These are phyloP conservation scores for Ophiodon elongatus DNA, from an alignment of 2,113 vertebrate species.

Conservation along the genomic window DNA sequence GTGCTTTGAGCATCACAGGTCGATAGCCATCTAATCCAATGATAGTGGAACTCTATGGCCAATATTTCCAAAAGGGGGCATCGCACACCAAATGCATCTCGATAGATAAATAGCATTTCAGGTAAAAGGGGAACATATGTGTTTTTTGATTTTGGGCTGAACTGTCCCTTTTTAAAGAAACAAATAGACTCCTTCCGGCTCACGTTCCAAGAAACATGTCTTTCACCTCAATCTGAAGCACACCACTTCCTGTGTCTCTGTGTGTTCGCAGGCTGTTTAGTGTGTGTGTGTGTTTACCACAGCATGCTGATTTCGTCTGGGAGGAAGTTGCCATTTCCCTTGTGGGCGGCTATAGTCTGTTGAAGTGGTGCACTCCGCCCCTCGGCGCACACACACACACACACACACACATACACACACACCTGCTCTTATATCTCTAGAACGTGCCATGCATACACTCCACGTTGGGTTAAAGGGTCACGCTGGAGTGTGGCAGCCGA, in stretches of 20 bases:
- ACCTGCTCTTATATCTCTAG: background rate
- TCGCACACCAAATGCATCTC: background rate
- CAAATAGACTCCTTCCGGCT: background rate
- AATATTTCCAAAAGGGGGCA: background rate
- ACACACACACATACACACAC: background rate
- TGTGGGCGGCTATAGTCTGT: conserved; percentile 14
- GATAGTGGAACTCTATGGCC: background rate
- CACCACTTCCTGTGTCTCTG: conserved; percentile 33
- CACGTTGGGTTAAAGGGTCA: conserved; percentile 9
- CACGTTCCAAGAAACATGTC: conserved; percentile 1
- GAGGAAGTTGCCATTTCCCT: conserved; percentile 50
- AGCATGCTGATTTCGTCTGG: conserved; percentile 13
- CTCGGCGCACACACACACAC: background rate
- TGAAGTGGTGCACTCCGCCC: conserved; percentile 6
- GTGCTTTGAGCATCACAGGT: too few species aligned
- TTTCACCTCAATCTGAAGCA: conserved; percentile 44
- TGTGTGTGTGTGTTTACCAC: background rate
- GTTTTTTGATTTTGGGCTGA: too few species aligned
- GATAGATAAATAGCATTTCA: too few species aligned
- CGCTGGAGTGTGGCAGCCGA: conserved; percentile 11
- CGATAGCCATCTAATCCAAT: background rate
- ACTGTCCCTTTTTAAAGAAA: too few species aligned
- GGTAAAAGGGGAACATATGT: too few species aligned
- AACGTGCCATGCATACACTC: conserved; percentile 5
- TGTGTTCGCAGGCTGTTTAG: too few species aligned